Base-by-base conservation (phyloP, 2,113 vertebrate species). In the Coreoperca whiteheadi region DNA sequence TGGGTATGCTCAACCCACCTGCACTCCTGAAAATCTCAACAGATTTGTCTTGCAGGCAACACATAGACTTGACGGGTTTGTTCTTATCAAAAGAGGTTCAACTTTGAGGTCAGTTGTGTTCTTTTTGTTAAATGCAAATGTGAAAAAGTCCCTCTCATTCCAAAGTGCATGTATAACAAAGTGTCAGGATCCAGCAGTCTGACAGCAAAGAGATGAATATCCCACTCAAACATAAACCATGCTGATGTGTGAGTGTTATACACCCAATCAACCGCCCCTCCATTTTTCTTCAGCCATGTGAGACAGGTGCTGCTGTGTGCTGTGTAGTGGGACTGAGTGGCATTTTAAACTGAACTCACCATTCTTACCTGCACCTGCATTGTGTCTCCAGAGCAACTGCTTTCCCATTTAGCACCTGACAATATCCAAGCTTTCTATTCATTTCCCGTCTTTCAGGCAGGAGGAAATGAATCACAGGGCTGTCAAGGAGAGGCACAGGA, bases 351-450 rank as follows among this genome's bases (percentile, higher is more conserved):
- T 64, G 60, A 84, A 81, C 83, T 83, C 65, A 5, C 84, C 78
- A 76, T 84, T 91, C 90, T 76, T 83, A 84, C 90, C 83, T 77
- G 77, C 75, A 82, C 85, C 84, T 90, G 89, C 66, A 85, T 83
- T 81, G 87, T 89, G 89, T 93, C 91, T 93, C 90, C 82, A 73
- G 89, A 90, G 89, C 85, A 54, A 80, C 72, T 59, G 81, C 90
- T 91, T 92, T 93, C 74, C 91, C 89, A 91, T 94, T 94, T 94
- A 93, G 91, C 39, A 77, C 50, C 89, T 93, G 90, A 94, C 93
- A 93, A 91, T 93, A 93, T 91, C 91, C 89, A 88, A 90, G 92
- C 89, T 92, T 94, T 94, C 92, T 90, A 93, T 94, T 95, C 92
- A 93, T 94, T 94, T 94, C 90, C 91, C 85, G 73, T 88, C 93